Percentiles rank a stretch among this genome's conserved stretches.
These are phyloP conservation scores for Eriocheir sinensis DNA, from an alignment of 1,140 invertebrate genomes.

Conservation along the genomic window DNA sequence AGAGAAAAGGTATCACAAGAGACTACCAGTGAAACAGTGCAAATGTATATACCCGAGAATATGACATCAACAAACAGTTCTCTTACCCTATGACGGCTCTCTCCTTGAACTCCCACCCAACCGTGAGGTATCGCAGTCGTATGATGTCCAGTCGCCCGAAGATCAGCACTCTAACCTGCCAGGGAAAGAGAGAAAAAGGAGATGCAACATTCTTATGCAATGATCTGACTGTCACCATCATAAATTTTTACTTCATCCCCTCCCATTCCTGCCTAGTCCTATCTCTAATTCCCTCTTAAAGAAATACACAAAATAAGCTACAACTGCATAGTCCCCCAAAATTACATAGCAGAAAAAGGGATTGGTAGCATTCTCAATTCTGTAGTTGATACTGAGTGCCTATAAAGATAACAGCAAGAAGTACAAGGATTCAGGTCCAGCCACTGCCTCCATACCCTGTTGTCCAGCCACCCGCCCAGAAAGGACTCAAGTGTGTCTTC, in stretches of 20 bases:
- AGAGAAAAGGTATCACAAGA: neutral
- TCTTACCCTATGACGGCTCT: slow-evolving; percentile 94
- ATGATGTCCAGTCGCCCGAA: slow-evolving; percentile 90
- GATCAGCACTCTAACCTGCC: slow-evolving; percentile 90
- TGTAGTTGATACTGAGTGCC: too few relatives aligned
- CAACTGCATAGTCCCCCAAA: too few relatives aligned
- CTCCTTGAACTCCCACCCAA: slow-evolving; percentile 92
- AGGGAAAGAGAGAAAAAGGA: too few relatives aligned
- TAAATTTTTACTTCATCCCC: too few relatives aligned
- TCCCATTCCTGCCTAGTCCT: too few relatives aligned
- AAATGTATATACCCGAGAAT: neutral
- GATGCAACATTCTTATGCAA: too few relatives aligned
- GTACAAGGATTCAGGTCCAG: neutral
- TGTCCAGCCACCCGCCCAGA: slow-evolving; percentile 94
- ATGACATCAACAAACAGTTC: neutral
- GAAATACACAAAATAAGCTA: too few relatives aligned
- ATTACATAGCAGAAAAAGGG: too few relatives aligned
- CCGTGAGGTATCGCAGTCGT: slow-evolving; percentile 92
- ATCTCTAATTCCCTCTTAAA: too few relatives aligned
- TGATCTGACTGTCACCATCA: too few relatives aligned
- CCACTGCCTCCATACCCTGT: slow-evolving; percentile 83
- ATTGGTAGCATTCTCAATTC: too few relatives aligned
- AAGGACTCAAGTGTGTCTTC: slow-evolving; percentile 90
- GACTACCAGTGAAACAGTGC: too few relatives aligned
- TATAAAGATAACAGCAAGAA: neutral